Conservation (phyloP, 2,888 invertebrate genomes). For the Dysmachus trigonus region DNA sequence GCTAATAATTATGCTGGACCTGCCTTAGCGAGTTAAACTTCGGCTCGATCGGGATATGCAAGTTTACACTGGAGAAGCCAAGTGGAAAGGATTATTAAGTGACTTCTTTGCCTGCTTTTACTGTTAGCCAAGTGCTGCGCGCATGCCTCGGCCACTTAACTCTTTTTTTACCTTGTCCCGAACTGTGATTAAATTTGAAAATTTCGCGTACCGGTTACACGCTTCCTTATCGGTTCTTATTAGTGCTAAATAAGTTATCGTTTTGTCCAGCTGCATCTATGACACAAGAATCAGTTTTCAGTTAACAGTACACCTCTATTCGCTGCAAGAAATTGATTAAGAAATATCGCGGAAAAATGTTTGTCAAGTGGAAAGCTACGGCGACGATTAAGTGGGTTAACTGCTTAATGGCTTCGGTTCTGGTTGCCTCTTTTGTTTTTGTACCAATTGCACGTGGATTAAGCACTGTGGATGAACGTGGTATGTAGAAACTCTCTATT, state of each 20-base stretch:
- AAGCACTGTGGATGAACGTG: constrained; percentile 49
- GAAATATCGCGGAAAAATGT: constrained; percentile 34
- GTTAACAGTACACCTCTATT: constrained; percentile 32
- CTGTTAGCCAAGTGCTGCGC: constrained; percentile 46
- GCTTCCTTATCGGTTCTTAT: constrained; percentile 12
- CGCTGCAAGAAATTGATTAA: background rate
- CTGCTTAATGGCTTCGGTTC: constrained; percentile 40
- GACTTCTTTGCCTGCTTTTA: constrained; percentile 49
- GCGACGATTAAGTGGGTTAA: constrained; percentile 45
- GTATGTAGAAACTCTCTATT: constrained; percentile 37
- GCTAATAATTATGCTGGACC: constrained; percentile 5
- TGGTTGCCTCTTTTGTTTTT: background rate
- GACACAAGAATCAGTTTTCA: constrained; percentile 31
- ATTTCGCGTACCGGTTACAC: background rate
- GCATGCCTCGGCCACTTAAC: constrained; percentile 7
- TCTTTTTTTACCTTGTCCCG: background rate
- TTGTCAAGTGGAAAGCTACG: constrained; percentile 47
- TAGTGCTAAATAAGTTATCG: constrained; percentile 16
- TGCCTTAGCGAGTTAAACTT: background rate
- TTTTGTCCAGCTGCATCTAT: constrained; percentile 11
- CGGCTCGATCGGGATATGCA: constrained; percentile 7
- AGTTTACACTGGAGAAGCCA: background rate
- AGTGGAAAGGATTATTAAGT: constrained; percentile 44
- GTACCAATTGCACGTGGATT: constrained; percentile 47
- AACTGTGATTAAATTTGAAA: constrained; percentile 16